These are phyloP conservation scores for Galeopterus variegatus DNA, from an alignment of 2,113 vertebrate genomes.

Conservation along the genomic window DNA sequence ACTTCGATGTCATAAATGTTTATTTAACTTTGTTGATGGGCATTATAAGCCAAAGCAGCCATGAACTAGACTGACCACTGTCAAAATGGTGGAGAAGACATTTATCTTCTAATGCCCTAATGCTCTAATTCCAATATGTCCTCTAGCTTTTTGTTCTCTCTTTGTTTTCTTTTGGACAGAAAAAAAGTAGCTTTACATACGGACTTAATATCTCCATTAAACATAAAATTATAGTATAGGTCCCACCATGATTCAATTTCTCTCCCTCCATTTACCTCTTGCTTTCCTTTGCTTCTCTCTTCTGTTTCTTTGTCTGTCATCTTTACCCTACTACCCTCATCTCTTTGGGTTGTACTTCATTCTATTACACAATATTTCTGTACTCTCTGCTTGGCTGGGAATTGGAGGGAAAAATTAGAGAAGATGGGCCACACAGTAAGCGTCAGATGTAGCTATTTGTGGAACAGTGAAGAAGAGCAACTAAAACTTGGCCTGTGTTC, in stretches of 20 bases:
- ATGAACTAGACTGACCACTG: neutral
- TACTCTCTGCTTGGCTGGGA: constrained; percentile 35
- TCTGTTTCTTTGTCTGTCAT: neutral
- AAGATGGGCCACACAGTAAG: constrained; percentile 25
- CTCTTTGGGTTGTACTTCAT: neutral
- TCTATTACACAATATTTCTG: neutral
- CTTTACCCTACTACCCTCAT: neutral
- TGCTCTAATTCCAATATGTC: neutral
- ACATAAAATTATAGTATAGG: neutral
- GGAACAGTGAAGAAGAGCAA: neutral
- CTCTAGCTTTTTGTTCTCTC: neutral
- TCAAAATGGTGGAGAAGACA: neutral
- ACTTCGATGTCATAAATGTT: constrained; percentile 3
- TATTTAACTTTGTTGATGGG: constrained; percentile 35
- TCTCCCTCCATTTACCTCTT: neutral
- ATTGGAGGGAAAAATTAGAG: constrained; percentile 1
- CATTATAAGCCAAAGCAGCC: neutral
- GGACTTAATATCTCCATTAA: constrained; percentile 37
- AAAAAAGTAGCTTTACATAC: neutral
- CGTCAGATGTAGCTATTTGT: constrained; percentile 9
- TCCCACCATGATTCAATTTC: neutral
- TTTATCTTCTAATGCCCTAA: neutral
- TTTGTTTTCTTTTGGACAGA: neutral
- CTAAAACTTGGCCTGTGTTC: neutral
- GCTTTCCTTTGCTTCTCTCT: neutral